Base-by-base conservation (phyloP, 2,797 vertebrate species). In the Gouania willdenowi region DNA sequence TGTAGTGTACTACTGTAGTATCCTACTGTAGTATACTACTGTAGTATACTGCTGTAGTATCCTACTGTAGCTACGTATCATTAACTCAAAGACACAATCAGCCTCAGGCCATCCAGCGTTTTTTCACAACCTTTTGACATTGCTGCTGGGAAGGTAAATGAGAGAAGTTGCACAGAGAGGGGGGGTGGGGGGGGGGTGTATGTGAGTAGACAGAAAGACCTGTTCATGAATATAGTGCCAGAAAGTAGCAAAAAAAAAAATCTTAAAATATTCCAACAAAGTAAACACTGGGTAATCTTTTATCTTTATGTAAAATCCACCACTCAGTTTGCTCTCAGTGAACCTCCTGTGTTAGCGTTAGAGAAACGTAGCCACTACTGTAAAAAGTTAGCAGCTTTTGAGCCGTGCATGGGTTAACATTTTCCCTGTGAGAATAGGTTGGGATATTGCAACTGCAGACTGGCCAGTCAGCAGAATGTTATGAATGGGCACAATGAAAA, bases 381-480 rank as follows among this genome's bases (percentile, higher is more conserved):
- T 20, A 52, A 18, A 54, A 27, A 49, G 34, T 35, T 38, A 32
- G 13, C 34, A 49, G 41, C 61, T 60, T 61, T 35, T 42, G 59
- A 71, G 77, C 61, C 60, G 69, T 30, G 80, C 81, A 85, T 64
- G 84, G 79, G 85, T 87, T 86, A 83, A 83, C 78, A 40, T 77
- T 78, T 75, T 70, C 66, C 69, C 77, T 73, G 64, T 66, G 75
- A 79, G 84, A 73, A 77, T 24, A n/a, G 35, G 68, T 67, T 36
- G 72, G 74, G 71, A 67, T 80, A 80, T 66, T 79, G 71, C 68
- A 71, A 41, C 58, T 74, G n/a, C 38, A 67, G 71, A 84, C 80
- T 79, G 71, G 66, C 79, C 77, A 82, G 78, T 89, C 87, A 87
- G 87, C 86, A 86, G 71, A 86, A 86, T 82, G 79, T 86, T 86